phyloP scores from a whole-genome alignment of 2,888 invertebrate genomes.

The Diarsia dahlii region DNA sequence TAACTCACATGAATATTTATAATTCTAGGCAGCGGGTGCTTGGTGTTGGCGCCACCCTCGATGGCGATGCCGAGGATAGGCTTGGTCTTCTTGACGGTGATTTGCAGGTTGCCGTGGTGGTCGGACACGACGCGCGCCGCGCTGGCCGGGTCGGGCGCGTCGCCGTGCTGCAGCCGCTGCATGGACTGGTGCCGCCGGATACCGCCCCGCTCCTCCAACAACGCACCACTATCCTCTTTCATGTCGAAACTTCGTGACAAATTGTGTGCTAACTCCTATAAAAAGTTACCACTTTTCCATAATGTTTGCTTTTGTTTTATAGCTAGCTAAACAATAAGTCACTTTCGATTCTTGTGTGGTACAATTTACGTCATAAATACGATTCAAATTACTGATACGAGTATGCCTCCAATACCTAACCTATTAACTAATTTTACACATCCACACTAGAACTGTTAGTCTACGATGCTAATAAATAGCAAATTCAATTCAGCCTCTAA shows the following conservation, averaged over 20 bases:
- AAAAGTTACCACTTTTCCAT: conserved; percentile 62
- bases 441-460: conserved; percentile 85
- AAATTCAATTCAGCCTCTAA: conserved; percentile 88
- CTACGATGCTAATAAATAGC: conserved; percentile 88
- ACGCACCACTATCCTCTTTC: conserved; percentile 95
- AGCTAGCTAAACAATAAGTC: conserved; percentile 57
- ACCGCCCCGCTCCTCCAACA: conserved; percentile 92
- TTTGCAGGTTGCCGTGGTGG: conserved; percentile 96
- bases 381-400: conserved; percentile 54
- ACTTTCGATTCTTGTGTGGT: conserved; percentile 47
- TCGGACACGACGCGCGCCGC: conserved; percentile 94
- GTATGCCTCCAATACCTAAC: conserved; percentile 76
- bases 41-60: conserved; percentile 99
- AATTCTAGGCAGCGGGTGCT: conserved; percentile 98
- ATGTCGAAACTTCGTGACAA: conserved; percentile 96
- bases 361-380: conserved; percentile 46
- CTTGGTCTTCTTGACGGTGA: conserved; percentile 97
- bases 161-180: conserved; percentile 93
- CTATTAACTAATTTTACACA: conserved; percentile 82
- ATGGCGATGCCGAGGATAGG: conserved; percentile 99
- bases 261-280: conserved; percentile 96
- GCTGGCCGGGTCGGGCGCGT: conserved; percentile 87
- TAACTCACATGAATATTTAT: conserved; percentile 98
- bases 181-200: conserved; percentile 94
- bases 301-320: conserved; percentile 37